Conservation (phyloP, 2,113 vertebrate species). For the Chrysemys picta region DNA sequence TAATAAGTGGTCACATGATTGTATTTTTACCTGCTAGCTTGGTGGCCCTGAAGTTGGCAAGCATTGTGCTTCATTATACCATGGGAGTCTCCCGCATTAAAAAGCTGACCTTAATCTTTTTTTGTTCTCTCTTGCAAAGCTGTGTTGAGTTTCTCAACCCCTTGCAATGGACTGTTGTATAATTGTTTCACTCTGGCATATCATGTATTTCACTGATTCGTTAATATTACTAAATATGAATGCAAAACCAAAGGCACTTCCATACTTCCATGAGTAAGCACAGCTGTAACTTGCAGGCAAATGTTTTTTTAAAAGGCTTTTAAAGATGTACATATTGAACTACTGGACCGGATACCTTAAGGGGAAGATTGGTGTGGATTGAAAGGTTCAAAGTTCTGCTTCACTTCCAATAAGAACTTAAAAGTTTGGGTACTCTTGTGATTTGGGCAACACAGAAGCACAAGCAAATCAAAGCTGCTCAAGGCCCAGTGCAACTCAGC, state of each 20-base stretch:
- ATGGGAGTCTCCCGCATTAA: not conserved
- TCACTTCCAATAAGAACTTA: not conserved
- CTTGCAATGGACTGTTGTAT: slow-evolving; percentile 23
- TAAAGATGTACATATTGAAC: not conserved
- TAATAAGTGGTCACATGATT: not conserved
- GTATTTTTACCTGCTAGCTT: slow-evolving; percentile 63
- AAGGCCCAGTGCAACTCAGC: not conserved
- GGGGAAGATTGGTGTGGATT: not conserved
- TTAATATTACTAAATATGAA: slow-evolving; percentile 54
- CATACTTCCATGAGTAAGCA: not conserved
- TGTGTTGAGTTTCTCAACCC: slow-evolving; percentile 14
- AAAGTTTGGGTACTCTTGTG: not conserved
- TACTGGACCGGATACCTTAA: not conserved
- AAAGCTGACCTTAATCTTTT: not conserved
- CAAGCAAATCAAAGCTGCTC: not conserved
- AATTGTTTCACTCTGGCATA: not conserved
- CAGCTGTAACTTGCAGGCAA: not conserved
- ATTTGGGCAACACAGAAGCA: slow-evolving; percentile 19
- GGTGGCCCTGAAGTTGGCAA: slow-evolving; percentile 24
- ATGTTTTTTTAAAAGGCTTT: not conserved
- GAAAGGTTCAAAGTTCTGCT: not conserved
- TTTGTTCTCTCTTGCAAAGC: not conserved
- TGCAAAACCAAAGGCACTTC: slow-evolving; percentile 45
- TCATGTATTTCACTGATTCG: slow-evolving; percentile 38
- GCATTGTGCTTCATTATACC: not conserved